These are phyloP conservation scores for Limnephilus auricula DNA, from an alignment of 2,888 invertebrate genomes.

Conservation along the genomic window DNA sequence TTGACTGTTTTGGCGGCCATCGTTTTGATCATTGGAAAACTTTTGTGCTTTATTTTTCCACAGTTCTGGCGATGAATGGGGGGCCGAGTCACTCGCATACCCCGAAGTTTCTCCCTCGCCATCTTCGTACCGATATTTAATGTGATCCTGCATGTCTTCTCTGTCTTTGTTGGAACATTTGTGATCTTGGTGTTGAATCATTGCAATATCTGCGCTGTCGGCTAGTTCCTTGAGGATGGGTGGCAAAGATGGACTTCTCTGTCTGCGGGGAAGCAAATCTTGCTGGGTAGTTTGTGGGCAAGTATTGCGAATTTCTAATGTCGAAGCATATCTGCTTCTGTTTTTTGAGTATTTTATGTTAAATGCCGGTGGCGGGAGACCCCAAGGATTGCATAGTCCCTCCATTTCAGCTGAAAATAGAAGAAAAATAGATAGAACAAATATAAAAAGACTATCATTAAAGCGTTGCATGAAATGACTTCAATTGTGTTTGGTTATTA, in stretches of 20 bases:
- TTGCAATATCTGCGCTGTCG: not conserved
- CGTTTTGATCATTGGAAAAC: constrained; percentile 6
- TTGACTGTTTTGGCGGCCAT: constrained; percentile 33
- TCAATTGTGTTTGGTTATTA: too few species aligned
- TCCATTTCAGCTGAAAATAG: constrained; percentile 86
- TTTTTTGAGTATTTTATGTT: constrained; percentile 74
- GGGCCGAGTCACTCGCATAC: constrained; percentile 87
- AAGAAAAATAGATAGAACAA: constrained; percentile 48
- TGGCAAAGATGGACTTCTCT: constrained; percentile 83
- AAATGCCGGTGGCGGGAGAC: constrained; percentile 77
- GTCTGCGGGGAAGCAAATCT: constrained; percentile 72
- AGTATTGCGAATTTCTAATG: constrained; percentile 73
- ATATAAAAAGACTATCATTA: constrained; percentile 44
- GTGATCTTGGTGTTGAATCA: not conserved
- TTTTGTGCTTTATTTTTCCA: constrained; percentile 69
- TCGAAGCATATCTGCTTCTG: constrained; percentile 76
- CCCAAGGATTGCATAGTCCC: constrained; percentile 87
- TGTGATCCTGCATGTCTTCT: constrained; percentile 54
- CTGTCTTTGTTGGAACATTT: constrained; percentile 19
- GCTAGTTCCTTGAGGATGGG: constrained; percentile 76
- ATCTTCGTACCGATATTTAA: constrained; percentile 72
- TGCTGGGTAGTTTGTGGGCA: constrained; percentile 75
- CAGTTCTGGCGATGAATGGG: constrained; percentile 77
- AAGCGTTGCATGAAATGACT: too few species aligned
- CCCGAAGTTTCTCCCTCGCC: constrained; percentile 89